Evolutionary conservation across 2,888 invertebrate genomes (phyloP), one percentile per base, ranked within the genome.

Genomic region (Mythimna pallens): DNA sequence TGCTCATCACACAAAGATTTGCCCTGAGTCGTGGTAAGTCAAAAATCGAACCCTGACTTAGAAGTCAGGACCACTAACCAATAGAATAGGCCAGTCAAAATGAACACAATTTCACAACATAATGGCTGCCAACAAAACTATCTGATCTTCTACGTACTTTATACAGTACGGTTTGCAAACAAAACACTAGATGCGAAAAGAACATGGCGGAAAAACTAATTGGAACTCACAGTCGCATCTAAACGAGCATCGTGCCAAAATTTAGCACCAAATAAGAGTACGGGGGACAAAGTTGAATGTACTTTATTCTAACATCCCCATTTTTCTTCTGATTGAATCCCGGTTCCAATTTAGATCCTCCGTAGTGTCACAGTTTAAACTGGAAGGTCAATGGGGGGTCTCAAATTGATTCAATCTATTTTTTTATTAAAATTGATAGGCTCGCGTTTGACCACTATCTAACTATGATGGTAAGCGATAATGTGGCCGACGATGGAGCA

Each of bases 311-410:
- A 59, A 76, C 78, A 68, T 65, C 47, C 65, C 71, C 73, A 86
- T 85, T 85, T 86, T 85, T 82, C 86, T 86, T 81, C 67, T 76
- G 85, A 85, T 85, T 81, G 83, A 81, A 85, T 85, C 66, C 76
- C 73, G 73, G 63, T 76, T 79, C 76, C 87, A 86, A 86, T 86
- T 80, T 85, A 69, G 85, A 76, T 77, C 59, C 63, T 64, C 64
- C 74, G 70, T 54, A 73, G 67, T 69, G 54, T 67, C 59, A 82
- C 76, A 76, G 83, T 80, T 76, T 80, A 64, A 78, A 75, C 78
- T 72, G 25, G 54, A 69, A 72, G 81, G 83, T 81, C 87, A 83
- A 80, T 83, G 79, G 83, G 25, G 78, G 78, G 81, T 85, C 83
- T 78, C 76, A 86, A 86, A 86, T 86, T 83, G 76, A 85, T 86